Evolutionary conservation across 2,888 invertebrate genomes (phyloP).

Genomic region (Drosophila cognata): DNA sequence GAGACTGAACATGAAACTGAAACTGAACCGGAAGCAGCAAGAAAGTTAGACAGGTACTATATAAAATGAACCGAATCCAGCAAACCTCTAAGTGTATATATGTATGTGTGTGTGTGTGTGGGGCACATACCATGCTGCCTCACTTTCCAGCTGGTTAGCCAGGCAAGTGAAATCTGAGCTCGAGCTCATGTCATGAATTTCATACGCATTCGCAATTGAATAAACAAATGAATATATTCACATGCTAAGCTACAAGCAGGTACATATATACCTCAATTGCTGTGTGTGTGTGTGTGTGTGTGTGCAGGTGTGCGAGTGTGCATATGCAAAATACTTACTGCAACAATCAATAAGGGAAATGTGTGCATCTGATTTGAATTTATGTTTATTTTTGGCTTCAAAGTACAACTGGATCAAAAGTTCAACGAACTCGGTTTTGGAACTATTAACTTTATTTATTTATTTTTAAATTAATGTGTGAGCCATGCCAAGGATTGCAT

Average conservation of each 20-base stretch:
- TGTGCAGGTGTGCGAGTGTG: neutral
- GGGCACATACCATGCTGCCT: neutral
- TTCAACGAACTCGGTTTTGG: neutral
- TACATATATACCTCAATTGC: slow-evolving; percentile 23
- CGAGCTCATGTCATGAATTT: slow-evolving; percentile 37
- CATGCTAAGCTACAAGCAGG: slow-evolving; percentile 41
- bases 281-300: neutral
- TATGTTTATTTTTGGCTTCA: slow-evolving; percentile 5
- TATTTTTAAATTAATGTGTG: accelerated
- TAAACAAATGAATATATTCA: slow-evolving; percentile 54
- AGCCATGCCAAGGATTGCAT: neutral
- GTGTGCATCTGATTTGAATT: slow-evolving; percentile 17
- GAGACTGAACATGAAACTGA: neutral
- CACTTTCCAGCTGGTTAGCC: neutral
- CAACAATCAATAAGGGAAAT: slow-evolving; percentile 46
- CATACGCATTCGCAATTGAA: slow-evolving; percentile 56
- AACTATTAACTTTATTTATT: neutral
- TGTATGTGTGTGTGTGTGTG: neutral
- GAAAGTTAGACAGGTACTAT: slow-evolving; percentile 5
- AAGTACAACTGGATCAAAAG: neutral
- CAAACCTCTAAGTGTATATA: neutral
- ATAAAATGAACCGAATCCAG: slow-evolving; percentile 31
- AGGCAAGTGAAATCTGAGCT: slow-evolving; percentile 29
- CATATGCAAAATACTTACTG: slow-evolving; percentile 33
- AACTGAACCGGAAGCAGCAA: neutral